These are phyloP conservation scores for Thermophis baileyi DNA, from an alignment of 2,113 vertebrate species.

Conservation along the genomic window DNA sequence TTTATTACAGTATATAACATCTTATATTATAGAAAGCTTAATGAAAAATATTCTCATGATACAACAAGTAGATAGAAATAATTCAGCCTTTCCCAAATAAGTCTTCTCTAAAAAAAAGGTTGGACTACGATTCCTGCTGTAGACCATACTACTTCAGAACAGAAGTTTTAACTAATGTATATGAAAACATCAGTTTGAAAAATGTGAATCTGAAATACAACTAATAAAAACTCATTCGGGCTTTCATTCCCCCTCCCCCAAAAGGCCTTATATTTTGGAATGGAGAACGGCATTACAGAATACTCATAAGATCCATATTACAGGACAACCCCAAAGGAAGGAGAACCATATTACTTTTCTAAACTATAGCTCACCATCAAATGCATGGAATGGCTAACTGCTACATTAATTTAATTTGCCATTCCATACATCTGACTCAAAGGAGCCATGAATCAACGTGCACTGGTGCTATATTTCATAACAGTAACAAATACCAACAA, in stretches of 20 bases:
- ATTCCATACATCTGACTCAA: neutral
- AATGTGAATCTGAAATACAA: neutral
- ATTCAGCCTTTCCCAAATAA: neutral
- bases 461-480: neutral
- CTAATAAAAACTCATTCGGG: neutral
- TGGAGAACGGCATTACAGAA: neutral
- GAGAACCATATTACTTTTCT: neutral
- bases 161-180: neutral
- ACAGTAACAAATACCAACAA: neutral
- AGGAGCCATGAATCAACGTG: neutral
- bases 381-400: neutral
- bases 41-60: neutral
- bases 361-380: neutral
- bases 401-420: neutral
- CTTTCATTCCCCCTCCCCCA: neutral
- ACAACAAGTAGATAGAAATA: neutral
- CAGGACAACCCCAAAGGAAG: neutral
- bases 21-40: neutral
- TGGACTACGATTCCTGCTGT: neutral
- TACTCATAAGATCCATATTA: neutral
- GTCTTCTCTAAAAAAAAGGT: neutral
- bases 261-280: neutral
- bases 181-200: neutral
- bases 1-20: neutral
- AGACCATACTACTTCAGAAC: neutral